Conservation (phyloP, 2,797 vertebrate genomes). For the Enoplosus armatus region DNA sequence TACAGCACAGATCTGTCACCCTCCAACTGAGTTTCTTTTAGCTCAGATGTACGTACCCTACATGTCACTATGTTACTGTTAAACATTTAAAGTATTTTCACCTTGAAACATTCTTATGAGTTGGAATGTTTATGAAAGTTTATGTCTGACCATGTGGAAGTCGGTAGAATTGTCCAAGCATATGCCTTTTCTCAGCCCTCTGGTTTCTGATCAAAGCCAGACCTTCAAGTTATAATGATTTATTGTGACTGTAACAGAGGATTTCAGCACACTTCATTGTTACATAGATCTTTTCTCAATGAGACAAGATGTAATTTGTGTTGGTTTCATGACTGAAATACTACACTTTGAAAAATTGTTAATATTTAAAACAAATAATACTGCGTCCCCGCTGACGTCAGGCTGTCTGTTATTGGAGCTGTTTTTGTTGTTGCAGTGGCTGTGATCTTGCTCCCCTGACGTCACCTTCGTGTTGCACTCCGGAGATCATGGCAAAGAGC, state of each 20-base stretch:
- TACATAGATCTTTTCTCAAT: background rate
- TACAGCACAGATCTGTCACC: no score
- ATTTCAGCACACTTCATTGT: background rate
- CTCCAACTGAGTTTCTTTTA: slow-evolving; percentile 45
- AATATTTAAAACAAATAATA: slow-evolving; percentile 8
- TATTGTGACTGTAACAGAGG: slow-evolving; percentile 31
- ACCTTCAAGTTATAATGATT: slow-evolving; percentile 26
- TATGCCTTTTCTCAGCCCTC: background rate
- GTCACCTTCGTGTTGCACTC: slow-evolving; percentile 67
- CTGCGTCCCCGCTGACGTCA: slow-evolving; percentile 34
- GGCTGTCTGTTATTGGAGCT: slow-evolving; percentile 68
- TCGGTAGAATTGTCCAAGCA: background rate
- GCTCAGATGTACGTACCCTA: background rate
- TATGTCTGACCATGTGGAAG: slow-evolving; percentile 3
- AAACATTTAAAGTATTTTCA: slow-evolving; percentile 6
- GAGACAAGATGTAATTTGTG: background rate
- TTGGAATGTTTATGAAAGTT: slow-evolving; percentile 20
- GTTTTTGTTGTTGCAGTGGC: slow-evolving; percentile 73
- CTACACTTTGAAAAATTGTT: background rate
- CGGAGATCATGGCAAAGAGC: slow-evolving; percentile 71
- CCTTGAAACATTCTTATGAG: slow-evolving; percentile 4
- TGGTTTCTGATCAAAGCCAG: slow-evolving; percentile 61
- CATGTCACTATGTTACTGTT: background rate
- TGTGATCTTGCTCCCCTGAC: slow-evolving; percentile 71
- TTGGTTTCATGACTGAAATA: background rate